Conservation (phyloP, 64 coral and sea anemone species). For the Montipora efflorescens region DNA sequence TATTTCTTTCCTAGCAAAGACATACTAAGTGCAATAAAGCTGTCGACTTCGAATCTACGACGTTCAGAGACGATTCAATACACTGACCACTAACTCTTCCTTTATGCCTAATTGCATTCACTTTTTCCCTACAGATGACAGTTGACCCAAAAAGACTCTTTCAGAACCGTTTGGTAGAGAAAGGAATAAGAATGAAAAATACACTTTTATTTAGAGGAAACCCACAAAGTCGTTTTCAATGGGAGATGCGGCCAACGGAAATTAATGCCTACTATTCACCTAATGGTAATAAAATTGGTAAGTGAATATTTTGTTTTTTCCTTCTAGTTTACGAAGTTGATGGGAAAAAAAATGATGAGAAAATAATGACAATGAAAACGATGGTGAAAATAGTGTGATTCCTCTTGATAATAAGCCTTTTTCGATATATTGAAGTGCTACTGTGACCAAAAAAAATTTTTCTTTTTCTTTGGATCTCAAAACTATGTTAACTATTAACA, state of each 20-base stretch:
- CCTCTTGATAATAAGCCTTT: not conserved
- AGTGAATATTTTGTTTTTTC: not conserved
- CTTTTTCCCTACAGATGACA: conserved; percentile 52
- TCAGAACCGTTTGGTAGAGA: conserved; percentile 48
- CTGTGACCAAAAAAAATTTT: too few relatives aligned
- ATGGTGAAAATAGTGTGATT: not conserved
- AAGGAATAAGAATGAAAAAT: conserved; percentile 45
- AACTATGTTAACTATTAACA: too few relatives aligned
- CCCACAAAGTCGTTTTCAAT: not conserved
- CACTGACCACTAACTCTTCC: not conserved
- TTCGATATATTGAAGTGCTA: too few relatives aligned
- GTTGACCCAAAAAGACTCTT: conserved; percentile 64
- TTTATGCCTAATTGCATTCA: not conserved
- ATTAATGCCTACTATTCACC: conserved; percentile 31
- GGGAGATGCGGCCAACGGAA: conserved; percentile 32
- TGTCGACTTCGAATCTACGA: too few relatives aligned
- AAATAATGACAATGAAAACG: not conserved
- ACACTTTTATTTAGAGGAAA: conserved; percentile 12
- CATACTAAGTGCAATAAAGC: too few relatives aligned
- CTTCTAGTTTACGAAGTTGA: not conserved
- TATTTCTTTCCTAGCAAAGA: too few relatives aligned
- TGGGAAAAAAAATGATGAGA: too few relatives aligned
- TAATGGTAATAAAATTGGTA: conserved; percentile 24
- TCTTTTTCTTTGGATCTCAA: too few relatives aligned
- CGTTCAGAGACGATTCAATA: too few relatives aligned